Percentiles rank a stretch among this genome's conserved stretches.
phyloP scores from a whole-genome alignment of 2,113 vertebrate species.

The Sus scrofa region DNA sequence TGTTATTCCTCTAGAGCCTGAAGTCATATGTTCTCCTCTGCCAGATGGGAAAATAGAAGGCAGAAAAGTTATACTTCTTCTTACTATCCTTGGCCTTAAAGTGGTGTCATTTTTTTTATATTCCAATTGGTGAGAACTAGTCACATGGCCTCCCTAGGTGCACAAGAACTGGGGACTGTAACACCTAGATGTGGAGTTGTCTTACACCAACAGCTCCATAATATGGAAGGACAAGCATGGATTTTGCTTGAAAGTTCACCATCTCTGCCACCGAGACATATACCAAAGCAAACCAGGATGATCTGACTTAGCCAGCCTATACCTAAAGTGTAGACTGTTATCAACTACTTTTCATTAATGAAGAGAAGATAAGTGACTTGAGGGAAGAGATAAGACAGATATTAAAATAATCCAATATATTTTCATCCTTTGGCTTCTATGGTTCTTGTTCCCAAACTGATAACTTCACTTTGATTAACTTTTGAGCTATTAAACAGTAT shows the following conservation, averaged over 20 bases:
- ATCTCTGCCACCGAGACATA: neutral
- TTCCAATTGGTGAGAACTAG: neutral
- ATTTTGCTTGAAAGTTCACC: neutral
- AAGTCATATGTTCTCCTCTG: neutral
- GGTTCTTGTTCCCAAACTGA: neutral
- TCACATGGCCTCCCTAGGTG: neutral
- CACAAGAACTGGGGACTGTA: neutral
- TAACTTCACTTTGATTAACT: neutral
- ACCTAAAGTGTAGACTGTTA: neutral
- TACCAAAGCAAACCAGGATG: neutral
- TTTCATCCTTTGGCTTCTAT: neutral
- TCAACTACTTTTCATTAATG: neutral
- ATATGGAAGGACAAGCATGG: neutral
- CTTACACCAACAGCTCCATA: neutral
- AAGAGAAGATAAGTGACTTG: neutral
- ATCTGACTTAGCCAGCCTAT: neutral
- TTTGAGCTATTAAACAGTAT: neutral
- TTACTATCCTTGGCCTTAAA: neutral
- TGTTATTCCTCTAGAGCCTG: neutral
- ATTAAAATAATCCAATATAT: neutral
- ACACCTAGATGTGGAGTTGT: neutral
- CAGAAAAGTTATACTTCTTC: neutral
- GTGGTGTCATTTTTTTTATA: constrained; percentile 30
- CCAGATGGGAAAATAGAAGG: constrained; percentile 38
- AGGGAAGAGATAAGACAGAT: neutral